These are phyloP conservation scores for Coleophora flavipennella DNA, from an alignment of 2,888 invertebrate species.

Conservation along the genomic window DNA sequence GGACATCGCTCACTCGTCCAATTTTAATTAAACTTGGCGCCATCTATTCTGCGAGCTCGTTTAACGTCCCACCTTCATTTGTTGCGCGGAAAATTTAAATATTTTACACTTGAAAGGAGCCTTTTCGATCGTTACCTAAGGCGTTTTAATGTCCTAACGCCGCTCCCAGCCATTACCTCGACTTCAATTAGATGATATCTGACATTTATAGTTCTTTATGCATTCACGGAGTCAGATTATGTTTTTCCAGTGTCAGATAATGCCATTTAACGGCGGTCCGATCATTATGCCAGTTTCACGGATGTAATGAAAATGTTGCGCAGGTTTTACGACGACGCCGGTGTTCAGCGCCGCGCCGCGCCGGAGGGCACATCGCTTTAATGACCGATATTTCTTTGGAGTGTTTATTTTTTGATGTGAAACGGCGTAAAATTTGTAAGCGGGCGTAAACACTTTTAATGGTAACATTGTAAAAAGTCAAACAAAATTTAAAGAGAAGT, in stretches of 20 bases:
- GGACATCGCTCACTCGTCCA: slow-evolving; percentile 21
- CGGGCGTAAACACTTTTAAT: no score
- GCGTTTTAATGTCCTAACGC: slow-evolving; percentile 48
- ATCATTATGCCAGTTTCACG: slow-evolving; percentile 58
- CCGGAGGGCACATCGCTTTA: slow-evolving; percentile 31
- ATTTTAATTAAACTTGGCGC: slow-evolving; percentile 47
- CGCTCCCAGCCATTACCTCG: slow-evolving; percentile 41
- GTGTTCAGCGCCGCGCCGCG: slow-evolving; percentile 18
- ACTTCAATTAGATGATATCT: slow-evolving; percentile 70
- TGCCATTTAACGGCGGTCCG: slow-evolving; percentile 58
- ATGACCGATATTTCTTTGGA: slow-evolving; percentile 34
- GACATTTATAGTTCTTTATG: slow-evolving; percentile 70
- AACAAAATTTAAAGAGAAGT: no score
- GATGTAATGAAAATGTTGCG: slow-evolving; percentile 61
- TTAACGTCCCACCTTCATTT: slow-evolving; percentile 39
- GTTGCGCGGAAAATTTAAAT: slow-evolving; percentile 55
- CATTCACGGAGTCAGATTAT: slow-evolving; percentile 62
- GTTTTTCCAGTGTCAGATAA: slow-evolving; percentile 55
- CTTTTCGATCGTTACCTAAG: slow-evolving; percentile 52
- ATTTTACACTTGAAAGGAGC: slow-evolving; percentile 52
- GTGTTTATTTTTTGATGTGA: slow-evolving; percentile 27
- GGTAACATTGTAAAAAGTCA: no score
- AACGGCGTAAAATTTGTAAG: no score
- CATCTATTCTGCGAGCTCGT: slow-evolving; percentile 23
- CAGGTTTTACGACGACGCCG: slow-evolving; percentile 49